Percentiles rank a stretch among this genome's conserved stretches.
These are phyloP conservation scores for Piezodorus guildinii DNA, from an alignment of 1,140 invertebrate genomes.

Conservation along the genomic window DNA sequence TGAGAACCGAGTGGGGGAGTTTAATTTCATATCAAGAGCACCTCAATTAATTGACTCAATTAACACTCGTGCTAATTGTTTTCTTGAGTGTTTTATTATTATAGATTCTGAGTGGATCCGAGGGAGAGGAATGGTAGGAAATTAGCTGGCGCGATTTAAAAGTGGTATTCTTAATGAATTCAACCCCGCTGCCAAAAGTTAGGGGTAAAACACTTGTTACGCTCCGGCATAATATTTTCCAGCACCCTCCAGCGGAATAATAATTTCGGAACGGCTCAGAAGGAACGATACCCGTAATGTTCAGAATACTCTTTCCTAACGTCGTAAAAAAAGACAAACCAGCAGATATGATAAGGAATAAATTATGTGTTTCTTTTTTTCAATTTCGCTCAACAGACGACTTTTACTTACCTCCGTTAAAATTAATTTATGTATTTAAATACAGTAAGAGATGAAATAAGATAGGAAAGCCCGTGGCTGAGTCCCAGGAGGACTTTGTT, in stretches of 20 bases:
- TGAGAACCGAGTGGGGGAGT: not conserved
- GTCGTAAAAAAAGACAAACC: too few relatives aligned
- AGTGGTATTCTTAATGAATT: not conserved
- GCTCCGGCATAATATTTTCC: not conserved
- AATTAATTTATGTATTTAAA: too few relatives aligned
- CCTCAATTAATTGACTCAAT: constrained; percentile 5
- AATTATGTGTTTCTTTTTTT: too few relatives aligned
- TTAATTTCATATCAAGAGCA: constrained; percentile 1
- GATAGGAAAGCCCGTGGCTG: too few relatives aligned
- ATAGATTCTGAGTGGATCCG: constrained; percentile 5
- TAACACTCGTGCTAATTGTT: constrained; percentile 5
- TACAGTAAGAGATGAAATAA: too few relatives aligned
- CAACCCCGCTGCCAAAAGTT: not conserved
- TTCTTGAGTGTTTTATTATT: constrained; percentile 9
- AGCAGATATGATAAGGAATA: too few relatives aligned
- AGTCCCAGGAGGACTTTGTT: too few relatives aligned
- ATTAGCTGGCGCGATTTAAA: constrained; percentile 4
- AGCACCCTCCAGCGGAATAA: not conserved
- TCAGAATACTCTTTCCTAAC: too few relatives aligned
- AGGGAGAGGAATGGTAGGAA: not conserved
- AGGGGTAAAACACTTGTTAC: not conserved
- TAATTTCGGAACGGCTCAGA: not conserved
- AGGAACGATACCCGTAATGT: too few relatives aligned
- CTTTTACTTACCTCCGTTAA: too few relatives aligned
- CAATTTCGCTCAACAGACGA: too few relatives aligned